These are phyloP conservation scores for Paracentrotus lividus DNA, from an alignment of 53 echinoderm and acorn worm species.

Conservation along the genomic window DNA sequence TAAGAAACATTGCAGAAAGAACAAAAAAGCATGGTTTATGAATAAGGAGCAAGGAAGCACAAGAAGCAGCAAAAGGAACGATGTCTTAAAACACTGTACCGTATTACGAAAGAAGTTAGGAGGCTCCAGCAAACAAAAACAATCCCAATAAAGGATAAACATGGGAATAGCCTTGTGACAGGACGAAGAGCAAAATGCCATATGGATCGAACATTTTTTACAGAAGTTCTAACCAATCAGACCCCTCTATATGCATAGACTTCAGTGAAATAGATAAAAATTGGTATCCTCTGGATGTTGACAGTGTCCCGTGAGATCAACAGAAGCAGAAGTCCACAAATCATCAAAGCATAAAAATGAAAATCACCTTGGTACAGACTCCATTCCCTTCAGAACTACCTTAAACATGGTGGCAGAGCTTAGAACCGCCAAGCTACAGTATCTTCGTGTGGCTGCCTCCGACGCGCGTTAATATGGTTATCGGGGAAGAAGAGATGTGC, in stretches of 20 bases:
- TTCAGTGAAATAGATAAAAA: neutral
- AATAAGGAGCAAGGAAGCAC: neutral
- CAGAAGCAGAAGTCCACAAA: neutral
- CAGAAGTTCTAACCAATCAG: conserved; percentile 11
- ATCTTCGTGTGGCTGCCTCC: no score
- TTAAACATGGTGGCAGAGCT: no score
- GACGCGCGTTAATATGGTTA: no score
- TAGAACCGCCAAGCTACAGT: no score
- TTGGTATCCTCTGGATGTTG: neutral
- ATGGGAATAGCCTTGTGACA: conserved; percentile 35
- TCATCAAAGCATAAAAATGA: neutral
- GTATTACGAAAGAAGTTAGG: conserved; percentile 6
- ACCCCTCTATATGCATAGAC: conserved; percentile 2
- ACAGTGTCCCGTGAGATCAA: neutral
- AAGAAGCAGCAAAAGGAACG: neutral
- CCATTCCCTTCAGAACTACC: no score
- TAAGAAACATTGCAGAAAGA: neutral
- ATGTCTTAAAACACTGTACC: neutral
- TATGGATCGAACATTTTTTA: conserved; percentile 37
- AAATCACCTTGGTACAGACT: neutral
- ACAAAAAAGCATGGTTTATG: neutral
- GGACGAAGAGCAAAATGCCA: conserved; percentile 24
- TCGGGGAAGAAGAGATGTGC: no score
- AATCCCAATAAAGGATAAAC: conserved; percentile 37
- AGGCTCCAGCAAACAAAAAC: conserved; percentile 20